phyloP scores from a whole-genome alignment of 2,797 vertebrate genomes.

The Xenopus petersii region DNA sequence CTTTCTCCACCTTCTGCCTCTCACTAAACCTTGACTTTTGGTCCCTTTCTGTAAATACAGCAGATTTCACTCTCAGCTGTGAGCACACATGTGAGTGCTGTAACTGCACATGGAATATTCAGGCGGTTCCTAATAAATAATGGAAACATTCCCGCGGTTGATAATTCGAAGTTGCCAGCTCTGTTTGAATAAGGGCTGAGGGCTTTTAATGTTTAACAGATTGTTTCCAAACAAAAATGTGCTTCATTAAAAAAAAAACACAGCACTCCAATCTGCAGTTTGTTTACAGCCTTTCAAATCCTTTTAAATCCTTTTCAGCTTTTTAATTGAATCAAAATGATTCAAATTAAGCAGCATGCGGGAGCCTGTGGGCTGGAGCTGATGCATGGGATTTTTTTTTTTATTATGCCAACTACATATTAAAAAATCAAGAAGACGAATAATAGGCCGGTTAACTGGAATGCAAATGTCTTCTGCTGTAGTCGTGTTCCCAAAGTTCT shows the following conservation, averaged over 20 bases:
- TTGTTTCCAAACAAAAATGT: slow-evolving; percentile 48
- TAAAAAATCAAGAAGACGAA: slow-evolving; percentile 8
- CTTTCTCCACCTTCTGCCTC: background rate
- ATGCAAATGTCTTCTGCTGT: background rate
- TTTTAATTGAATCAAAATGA: slow-evolving; percentile 49
- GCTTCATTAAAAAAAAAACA: slow-evolving; percentile 32
- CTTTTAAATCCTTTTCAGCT: slow-evolving; percentile 48
- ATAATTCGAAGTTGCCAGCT: slow-evolving; percentile 45
- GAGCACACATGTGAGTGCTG: slow-evolving; percentile 9
- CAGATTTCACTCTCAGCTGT: slow-evolving; percentile 5
- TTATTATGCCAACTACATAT: background rate
- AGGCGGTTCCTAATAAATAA: slow-evolving; percentile 41
- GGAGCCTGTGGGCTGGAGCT: slow-evolving; percentile 22
- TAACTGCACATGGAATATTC: background rate
- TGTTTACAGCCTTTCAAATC: slow-evolving; percentile 48
- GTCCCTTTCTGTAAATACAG: background rate
- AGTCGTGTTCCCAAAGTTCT: background rate
- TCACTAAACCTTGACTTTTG: slow-evolving; percentile 3
- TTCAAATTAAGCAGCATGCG: slow-evolving; percentile 42
- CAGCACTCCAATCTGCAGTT: slow-evolving; percentile 45
- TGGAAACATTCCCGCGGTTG: slow-evolving; percentile 11
- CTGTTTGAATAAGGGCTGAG: slow-evolving; percentile 45
- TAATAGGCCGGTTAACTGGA: slow-evolving; percentile 21
- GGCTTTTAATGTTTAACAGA: slow-evolving; percentile 48
- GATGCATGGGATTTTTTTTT: slow-evolving; percentile 23